Conservation (phyloP, 2,888 invertebrate genomes). For the Rhagophthalmus giganteus region DNA sequence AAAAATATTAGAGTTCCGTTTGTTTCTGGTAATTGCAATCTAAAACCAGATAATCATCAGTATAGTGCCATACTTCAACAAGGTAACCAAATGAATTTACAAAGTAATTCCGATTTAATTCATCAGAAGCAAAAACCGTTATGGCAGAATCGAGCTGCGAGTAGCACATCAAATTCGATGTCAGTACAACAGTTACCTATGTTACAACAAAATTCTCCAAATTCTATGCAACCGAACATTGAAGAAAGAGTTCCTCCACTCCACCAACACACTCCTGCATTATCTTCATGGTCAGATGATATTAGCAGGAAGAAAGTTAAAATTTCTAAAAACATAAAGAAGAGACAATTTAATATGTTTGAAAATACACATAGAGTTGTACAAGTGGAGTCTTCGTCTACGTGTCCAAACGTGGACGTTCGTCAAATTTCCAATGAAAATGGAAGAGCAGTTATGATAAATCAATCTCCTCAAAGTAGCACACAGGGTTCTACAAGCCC, state of each 20-base stretch:
- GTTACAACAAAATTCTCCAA: conserved; percentile 41
- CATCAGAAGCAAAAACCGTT: conserved; percentile 46
- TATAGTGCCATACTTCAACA: conserved; percentile 33
- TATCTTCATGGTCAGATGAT: conserved; percentile 61
- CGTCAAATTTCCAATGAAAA: conserved; percentile 59
- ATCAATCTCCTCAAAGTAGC: conserved; percentile 45
- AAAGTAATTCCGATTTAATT: conserved; percentile 10
- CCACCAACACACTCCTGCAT: conserved; percentile 68
- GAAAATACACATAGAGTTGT: conserved; percentile 46
- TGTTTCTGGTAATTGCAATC: conserved; percentile 33
- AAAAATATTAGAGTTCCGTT: conserved; percentile 46
- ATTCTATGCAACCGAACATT: conserved; percentile 47
- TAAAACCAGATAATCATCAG: conserved; percentile 23
- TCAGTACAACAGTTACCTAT: conserved; percentile 49
- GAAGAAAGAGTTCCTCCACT: conserved; percentile 74
- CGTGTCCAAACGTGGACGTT: conserved; percentile 65
- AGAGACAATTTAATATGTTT: conserved; percentile 58
- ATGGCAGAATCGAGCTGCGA: conserved; percentile 43
- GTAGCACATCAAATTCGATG: conserved; percentile 39
- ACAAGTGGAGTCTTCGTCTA: conserved; percentile 36
- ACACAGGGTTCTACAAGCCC: conserved; percentile 58
- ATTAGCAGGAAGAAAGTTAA: conserved; percentile 62
- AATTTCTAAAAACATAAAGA: conserved; percentile 60
- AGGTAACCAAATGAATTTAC: conserved; percentile 15
- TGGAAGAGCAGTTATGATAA: conserved; percentile 47